Evolutionary conservation across 2,888 invertebrate genomes (phyloP), one percentile per base, ranked within the genome.

Genomic region (Auanema freiburgensis): DNA sequence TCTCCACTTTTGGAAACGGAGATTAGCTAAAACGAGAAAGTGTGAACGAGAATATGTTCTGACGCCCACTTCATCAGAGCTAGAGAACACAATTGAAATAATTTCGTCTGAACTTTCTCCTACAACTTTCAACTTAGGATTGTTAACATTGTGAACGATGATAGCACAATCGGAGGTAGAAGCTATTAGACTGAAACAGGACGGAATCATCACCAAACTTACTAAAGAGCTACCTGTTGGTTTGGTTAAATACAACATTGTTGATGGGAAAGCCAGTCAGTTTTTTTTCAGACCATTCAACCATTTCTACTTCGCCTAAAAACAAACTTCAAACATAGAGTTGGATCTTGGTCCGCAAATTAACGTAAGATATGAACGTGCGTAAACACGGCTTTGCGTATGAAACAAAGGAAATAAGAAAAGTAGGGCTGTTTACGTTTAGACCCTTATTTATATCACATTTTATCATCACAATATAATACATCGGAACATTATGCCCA

Each of bases 281-380:
- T n/a, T 25, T 24, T 6, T 40, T 24, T 41, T 62, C 62, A 16
- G 23, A 49, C 62, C 62, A 62, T n/a, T 57, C 56, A 14, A 51
- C 21, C 53, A 46, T 58, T 58, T 63, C 33, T 33, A 33, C 3
- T 33, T 33, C 8, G n/a, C n/a, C n/a, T n/a, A n/a, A n/a, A n/a
- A n/a, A n/a, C n/a, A n/a, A n/a, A n/a, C n/a, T n/a, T n/a, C n/a
- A n/a, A n/a, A n/a, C n/a, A n/a, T n/a, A n/a, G n/a, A n/a, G n/a
- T n/a, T n/a, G n/a, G n/a, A n/a, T n/a, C n/a, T n/a, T n/a, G n/a
- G n/a, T n/a, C n/a, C n/a, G n/a, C n/a, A n/a, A n/a, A n/a, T n/a
- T n/a, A n/a, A n/a, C n/a, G n/a, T n/a, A n/a, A n/a, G n/a, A n/a
- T n/a, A n/a, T n/a, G n/a, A n/a, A n/a, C n/a, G n/a, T n/a, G n/a